Base-by-base conservation (phyloP, 2,888 invertebrate genomes). In the Melinaea marsaeus region DNA sequence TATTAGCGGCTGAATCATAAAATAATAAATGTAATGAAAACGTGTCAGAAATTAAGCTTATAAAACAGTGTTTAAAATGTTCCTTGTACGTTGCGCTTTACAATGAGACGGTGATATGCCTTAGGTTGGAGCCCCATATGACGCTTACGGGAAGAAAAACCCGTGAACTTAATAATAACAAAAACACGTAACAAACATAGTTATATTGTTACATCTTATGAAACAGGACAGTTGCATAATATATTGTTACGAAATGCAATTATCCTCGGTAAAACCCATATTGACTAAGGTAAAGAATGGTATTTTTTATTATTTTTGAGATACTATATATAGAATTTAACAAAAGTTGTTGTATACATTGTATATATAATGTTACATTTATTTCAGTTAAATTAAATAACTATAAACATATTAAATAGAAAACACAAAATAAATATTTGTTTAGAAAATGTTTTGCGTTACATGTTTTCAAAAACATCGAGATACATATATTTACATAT, bases 281-380 rank as follows among this genome's bases (percentile, higher is more conserved):
- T 51, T 51, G 51, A 51, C 51, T 51, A 51, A 51, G 51, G 51
- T 51, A 51, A 51, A n/a, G 51, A 51, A 32, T 51, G 48, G 37
- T 37, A 9, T 7, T 42, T 42, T 42, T 42, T 42, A 42, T 42
- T 42, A 9, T 42, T 42, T 42, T 42, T 6, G 2, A 5, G 42
- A 4, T 4, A 6, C 2, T 37, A 37, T 37, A 37, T 37, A 37
- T 6, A 37, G 2, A 37, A 37, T 2, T 4, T 6, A 37, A 7
- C 7, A 6, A 37, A 6, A 37, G 1, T 37, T 37, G 37, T 37
- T 37, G 37, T 2, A 37, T 37, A 37, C 7, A 37, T 37, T 37
- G 37, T 6, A 37, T 37, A 6, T 6, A 37, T 37, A 37, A 7
- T 6, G 37, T 6, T 37, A 37, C 22, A 22, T 22, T 22, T 22